A percentile compares a stretch with the other conserved stretches of the same genome.
Evolutionary conservation across 1,140 invertebrate genomes (phyloP).

Genomic region (Drosophila orena): DNA sequence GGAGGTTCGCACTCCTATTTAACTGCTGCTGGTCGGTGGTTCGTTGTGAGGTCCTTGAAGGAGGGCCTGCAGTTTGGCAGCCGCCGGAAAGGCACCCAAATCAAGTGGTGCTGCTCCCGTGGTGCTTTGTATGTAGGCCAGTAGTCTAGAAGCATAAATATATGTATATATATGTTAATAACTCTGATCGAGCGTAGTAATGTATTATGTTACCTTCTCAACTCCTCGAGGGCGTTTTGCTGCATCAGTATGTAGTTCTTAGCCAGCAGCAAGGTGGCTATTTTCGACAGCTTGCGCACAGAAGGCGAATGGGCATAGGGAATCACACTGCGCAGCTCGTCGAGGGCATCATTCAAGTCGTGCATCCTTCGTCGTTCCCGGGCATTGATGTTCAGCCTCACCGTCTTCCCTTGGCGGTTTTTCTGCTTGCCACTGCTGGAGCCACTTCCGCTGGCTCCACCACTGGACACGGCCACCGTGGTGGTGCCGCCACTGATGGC

Average conservation of each 20-base stretch:
- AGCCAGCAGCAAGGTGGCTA: conserved; percentile 97
- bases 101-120: conserved; percentile 88
- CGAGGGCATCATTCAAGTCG: conserved; percentile 98
- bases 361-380: conserved; percentile 97
- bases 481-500: conserved; percentile 71
- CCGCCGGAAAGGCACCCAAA: conserved; percentile 89
- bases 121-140: conserved; percentile 89
- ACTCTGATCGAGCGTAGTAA: no score
- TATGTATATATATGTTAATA: not conserved
- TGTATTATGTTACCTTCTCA: conserved; percentile 88
- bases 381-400: conserved; percentile 97
- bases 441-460: conserved; percentile 44
- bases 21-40: conserved; percentile 71
- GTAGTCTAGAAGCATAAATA: conserved; percentile 85
- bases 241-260: conserved; percentile 99
- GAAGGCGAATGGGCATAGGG: conserved; percentile 98
- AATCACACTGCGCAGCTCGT: conserved; percentile 96
- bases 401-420: conserved; percentile 93
- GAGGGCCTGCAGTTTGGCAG: conserved; percentile 88
- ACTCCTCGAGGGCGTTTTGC: conserved; percentile 95
- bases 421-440: conserved; percentile 87
- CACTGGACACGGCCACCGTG: conserved; percentile 61
- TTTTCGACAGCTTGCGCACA: conserved; percentile 99
- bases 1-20: no score
- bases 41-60: conserved; percentile 83